Percentiles rank a stretch among this genome's conserved stretches.
Evolutionary conservation across 2,113 vertebrate genomes (phyloP).

Genomic region (Forbesichthys agassizii): DNA sequence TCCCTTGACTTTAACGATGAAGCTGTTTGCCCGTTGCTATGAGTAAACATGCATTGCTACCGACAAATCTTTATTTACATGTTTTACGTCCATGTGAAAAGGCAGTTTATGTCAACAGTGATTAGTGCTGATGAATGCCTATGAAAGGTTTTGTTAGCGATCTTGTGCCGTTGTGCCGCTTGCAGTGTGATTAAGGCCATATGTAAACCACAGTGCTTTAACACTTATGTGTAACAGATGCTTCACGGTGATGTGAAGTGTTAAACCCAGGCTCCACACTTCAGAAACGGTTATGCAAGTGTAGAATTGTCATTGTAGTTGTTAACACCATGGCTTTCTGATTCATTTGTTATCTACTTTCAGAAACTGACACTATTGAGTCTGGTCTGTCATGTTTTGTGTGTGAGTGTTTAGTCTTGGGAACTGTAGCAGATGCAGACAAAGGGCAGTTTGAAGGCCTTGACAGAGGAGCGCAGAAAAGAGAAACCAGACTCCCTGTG

Average conservation of each 20-base stretch:
- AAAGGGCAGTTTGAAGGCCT: conserved; percentile 61
- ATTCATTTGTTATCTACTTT: conserved; percentile 37
- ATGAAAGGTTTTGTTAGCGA: conserved; percentile 63
- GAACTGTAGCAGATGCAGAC: conserved; percentile 73
- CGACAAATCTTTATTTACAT: conserved; percentile 59
- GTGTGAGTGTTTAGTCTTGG: conserved; percentile 68
- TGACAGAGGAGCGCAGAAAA: conserved; percentile 62
- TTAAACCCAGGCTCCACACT: conserved; percentile 27
- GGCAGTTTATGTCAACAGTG: conserved; percentile 71
- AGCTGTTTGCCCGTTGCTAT: conserved; percentile 36
- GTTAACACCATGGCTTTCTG: conserved; percentile 18
- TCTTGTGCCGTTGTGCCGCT: conserved; percentile 53
- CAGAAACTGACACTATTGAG: conserved; percentile 55
- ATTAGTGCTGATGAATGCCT: conserved; percentile 71
- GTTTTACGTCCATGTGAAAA: conserved; percentile 71
- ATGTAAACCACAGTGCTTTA: conserved; percentile 51
- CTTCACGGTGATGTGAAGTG: conserved; percentile 26
- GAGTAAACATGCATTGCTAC: conserved; percentile 39
- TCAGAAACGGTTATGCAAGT: conserved; percentile 38
- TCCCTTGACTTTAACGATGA: conserved; percentile 30
- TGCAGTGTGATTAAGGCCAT: conserved; percentile 64
- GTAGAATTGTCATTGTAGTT: conserved; percentile 30
- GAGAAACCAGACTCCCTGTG: conserved; percentile 64
- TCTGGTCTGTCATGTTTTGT: conserved; percentile 34
- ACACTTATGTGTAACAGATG: conserved; percentile 66